These are phyloP conservation scores for Hippolais icterina DNA, from an alignment of 2,113 vertebrate species.

Conservation along the genomic window DNA sequence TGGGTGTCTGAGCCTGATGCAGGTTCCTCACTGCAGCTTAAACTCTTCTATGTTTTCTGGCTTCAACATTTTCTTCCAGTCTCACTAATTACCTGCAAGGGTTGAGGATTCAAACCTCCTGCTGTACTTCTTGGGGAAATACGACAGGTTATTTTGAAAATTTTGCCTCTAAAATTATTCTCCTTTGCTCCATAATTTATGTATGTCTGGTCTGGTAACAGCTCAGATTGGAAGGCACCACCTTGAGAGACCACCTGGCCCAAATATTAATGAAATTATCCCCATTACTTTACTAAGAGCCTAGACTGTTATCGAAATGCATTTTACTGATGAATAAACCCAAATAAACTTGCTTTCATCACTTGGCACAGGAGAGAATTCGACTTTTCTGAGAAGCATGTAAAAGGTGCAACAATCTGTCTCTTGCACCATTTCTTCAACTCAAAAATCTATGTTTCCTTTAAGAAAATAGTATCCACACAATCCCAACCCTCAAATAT, in stretches of 20 bases:
- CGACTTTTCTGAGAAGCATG: background rate
- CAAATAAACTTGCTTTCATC: background rate
- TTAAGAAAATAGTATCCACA: background rate
- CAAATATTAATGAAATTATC: background rate
- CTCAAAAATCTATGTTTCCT: background rate
- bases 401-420: background rate
- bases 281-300: background rate
- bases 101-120: background rate
- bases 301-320: background rate
- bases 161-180: background rate
- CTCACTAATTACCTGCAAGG: background rate
- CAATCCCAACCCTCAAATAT: background rate
- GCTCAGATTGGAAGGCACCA: background rate
- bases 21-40: background rate
- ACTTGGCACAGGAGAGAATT: background rate
- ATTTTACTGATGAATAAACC: background rate
- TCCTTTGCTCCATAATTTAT: background rate
- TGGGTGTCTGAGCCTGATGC: background rate
- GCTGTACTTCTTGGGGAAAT: background rate
- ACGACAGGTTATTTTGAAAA: background rate
- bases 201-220: background rate
- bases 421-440: background rate
- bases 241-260: background rate
- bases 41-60: background rate
- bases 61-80: background rate